Evolutionary conservation across 2,797 vertebrate species (phyloP).

Genomic region (Oryzias sinensis): DNA sequence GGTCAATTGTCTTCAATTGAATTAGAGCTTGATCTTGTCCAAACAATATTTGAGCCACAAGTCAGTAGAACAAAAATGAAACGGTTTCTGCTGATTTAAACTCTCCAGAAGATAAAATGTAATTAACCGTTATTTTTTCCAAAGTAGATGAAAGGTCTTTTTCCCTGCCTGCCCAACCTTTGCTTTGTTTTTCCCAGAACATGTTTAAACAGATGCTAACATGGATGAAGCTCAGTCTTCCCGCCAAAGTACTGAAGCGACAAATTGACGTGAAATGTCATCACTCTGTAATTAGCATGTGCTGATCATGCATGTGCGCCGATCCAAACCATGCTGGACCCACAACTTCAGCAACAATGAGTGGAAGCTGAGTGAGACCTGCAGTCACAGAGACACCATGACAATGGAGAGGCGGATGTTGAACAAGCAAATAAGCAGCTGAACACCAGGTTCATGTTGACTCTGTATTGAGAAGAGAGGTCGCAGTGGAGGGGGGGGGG

Average conservation of each 20-base stretch:
- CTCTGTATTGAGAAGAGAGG: constrained; percentile 57
- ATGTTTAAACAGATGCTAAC: constrained; percentile 2
- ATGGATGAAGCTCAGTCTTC: constrained; percentile 9
- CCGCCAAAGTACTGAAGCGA: constrained; percentile 4
- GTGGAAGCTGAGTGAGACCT: constrained; percentile 59
- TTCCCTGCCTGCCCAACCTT: not conserved
- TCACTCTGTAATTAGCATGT: constrained; percentile 51
- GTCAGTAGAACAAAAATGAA: constrained; percentile 10
- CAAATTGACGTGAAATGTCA: constrained; percentile 44
- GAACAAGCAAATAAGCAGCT: constrained; percentile 35
- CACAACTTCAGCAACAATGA: constrained; percentile 51
- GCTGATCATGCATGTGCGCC: constrained; percentile 3
- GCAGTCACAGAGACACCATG: constrained; percentile 25
- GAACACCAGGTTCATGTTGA: constrained; percentile 34
- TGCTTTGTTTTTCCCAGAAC: not conserved
- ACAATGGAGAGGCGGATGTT: constrained; percentile 45
- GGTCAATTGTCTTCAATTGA: too few relatives aligned
- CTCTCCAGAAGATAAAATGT: not conserved
- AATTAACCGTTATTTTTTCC: too few relatives aligned
- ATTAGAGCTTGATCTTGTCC: too few relatives aligned
- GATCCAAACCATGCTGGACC: constrained; percentile 8
- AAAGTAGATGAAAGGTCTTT: too few relatives aligned
- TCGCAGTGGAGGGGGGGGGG: constrained; percentile 28
- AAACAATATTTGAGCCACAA: not conserved
- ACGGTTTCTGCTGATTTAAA: constrained; percentile 9